These are phyloP conservation scores for Epinotia bilunana DNA, from an alignment of 2,888 invertebrate species.

Conservation along the genomic window DNA sequence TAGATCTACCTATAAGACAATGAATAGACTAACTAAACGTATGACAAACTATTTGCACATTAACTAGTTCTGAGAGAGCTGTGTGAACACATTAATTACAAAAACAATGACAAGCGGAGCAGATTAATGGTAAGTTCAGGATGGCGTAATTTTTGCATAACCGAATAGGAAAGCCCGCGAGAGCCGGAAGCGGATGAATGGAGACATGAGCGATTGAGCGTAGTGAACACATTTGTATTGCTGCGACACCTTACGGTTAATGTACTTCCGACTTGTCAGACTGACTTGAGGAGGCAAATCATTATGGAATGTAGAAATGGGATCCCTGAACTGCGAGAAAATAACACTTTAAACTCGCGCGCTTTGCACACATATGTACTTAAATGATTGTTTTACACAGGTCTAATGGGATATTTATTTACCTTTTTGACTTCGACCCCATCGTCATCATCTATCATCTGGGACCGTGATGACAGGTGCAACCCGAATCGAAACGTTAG, in stretches of 20 bases:
- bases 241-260: neutral
- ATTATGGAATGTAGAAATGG: neutral
- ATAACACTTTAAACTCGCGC: neutral
- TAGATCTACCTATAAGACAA: neutral
- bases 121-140: slow-evolving; percentile 53
- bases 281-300: neutral
- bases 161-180: slow-evolving; percentile 53
- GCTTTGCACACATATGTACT: too few relatives aligned
- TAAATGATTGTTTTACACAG: too few relatives aligned
- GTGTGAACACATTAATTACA: slow-evolving; percentile 60
- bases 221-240: slow-evolving; percentile 29
- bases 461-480: too few relatives aligned
- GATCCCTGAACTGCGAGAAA: neutral
- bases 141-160: slow-evolving; percentile 74
- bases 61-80: slow-evolving; percentile 48
- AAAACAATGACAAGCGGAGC: slow-evolving; percentile 56
- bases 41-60: slow-evolving; percentile 11
- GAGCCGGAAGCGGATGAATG: slow-evolving; percentile 56
- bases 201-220: slow-evolving; percentile 47
- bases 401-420: too few relatives aligned
- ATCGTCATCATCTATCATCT: too few relatives aligned
- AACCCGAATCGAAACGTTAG: too few relatives aligned
- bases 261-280: slow-evolving; percentile 6
- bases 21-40: slow-evolving; percentile 15
- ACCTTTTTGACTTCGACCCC: too few relatives aligned